Evolutionary conservation across 1,140 invertebrate species (phyloP).

Genomic region (Macrotrachela quadricornifera): DNA sequence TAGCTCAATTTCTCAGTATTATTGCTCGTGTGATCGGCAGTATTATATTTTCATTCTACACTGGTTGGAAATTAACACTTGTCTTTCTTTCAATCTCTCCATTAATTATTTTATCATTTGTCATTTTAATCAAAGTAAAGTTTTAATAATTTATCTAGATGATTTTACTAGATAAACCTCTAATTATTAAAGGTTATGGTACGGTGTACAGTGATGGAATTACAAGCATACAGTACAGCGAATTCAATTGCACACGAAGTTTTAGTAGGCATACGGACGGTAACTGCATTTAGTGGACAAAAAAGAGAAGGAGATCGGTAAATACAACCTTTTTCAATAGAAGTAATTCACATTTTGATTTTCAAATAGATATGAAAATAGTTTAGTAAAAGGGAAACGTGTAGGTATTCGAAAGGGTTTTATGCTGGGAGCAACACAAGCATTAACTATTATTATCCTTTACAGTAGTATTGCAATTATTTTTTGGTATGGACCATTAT

Average conservation of each 20-base stretch:
- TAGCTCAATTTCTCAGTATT: constrained; percentile 46
- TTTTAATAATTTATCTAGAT: no score
- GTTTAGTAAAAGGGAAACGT: no score
- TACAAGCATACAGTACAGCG: constrained; percentile 25
- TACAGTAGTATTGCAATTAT: not conserved
- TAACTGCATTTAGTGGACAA: constrained; percentile 21
- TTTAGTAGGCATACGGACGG: constrained; percentile 24
- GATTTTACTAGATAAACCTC: no score
- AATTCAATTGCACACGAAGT: constrained; percentile 29
- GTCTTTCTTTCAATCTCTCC: constrained; percentile 25
- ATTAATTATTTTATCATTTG: constrained; percentile 14
- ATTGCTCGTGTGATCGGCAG: constrained; percentile 18
- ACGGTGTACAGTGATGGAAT: constrained; percentile 15
- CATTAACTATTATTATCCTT: no score
- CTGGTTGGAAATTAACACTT: constrained; percentile 27
- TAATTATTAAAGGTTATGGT: not conserved
- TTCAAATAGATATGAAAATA: no score
- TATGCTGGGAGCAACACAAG: no score
- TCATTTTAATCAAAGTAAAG: constrained; percentile 19
- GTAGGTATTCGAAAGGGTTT: no score
- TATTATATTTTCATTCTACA: constrained; percentile 21
- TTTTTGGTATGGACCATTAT: not conserved
- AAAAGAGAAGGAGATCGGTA: no score
- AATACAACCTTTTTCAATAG: constrained; percentile 18
- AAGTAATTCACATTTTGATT: not conserved